Conservation (phyloP, 2,797 vertebrate species). For the Enteromius paludinosus region DNA sequence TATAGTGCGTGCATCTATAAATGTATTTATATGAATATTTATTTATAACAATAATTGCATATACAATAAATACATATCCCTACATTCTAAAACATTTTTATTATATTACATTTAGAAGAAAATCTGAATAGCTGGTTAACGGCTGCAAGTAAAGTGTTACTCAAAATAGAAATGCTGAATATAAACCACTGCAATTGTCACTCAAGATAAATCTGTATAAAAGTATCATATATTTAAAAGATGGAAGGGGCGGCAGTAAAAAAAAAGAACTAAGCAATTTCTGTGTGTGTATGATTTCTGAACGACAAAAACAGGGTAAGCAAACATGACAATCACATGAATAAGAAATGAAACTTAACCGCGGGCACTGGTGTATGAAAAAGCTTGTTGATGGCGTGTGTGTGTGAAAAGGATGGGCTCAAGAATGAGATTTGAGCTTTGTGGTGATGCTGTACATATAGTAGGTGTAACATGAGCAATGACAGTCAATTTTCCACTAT, state of each 20-base stretch:
- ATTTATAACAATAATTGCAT: background rate
- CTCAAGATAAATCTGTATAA: background rate
- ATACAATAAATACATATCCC: background rate
- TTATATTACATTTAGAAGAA: background rate
- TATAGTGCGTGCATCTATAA: no score
- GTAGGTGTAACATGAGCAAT: background rate
- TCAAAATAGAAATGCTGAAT: background rate
- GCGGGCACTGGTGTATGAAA: slow-evolving; percentile 37
- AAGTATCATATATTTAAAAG: background rate
- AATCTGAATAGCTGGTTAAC: background rate
- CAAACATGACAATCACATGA: slow-evolving; percentile 50
- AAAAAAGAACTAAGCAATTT: background rate
- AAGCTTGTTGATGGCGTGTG: slow-evolving; percentile 27
- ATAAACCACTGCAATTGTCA: slow-evolving; percentile 6
- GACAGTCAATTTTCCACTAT: slow-evolving; percentile 2
- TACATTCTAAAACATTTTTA: background rate
- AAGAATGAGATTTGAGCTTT: slow-evolving; percentile 16
- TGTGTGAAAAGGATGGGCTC: slow-evolving; percentile 17
- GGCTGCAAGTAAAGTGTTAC: background rate
- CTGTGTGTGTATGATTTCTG: background rate
- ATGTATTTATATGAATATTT: no score
- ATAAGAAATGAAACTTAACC: slow-evolving; percentile 52
- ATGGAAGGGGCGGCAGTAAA: background rate
- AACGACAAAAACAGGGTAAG: slow-evolving; percentile 6
- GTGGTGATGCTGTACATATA: background rate